Base-by-base conservation (phyloP, 1,140 invertebrate species). In the Drusus annulatus region DNA sequence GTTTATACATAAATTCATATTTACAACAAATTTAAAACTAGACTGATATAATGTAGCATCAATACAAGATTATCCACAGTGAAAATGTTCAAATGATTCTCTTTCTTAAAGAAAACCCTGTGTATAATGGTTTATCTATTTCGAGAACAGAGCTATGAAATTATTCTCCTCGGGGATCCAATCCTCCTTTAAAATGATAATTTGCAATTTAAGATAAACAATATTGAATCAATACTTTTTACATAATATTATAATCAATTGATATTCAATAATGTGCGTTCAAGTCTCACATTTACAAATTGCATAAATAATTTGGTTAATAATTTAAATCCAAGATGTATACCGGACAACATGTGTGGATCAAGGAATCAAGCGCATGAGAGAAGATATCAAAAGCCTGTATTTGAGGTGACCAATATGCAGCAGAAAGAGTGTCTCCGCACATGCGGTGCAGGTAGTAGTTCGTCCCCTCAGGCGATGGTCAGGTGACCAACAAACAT, bases 241-340 rank as follows among this genome's bases (percentile, higher is more conserved):
- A 68, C 63, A 68, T 15, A 68, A 51, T 51, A 21, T 51, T 10
- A 71, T 51, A 71, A 52, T 56, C n/a, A 23, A 54, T 16, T 36
- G 17, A 58, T 75, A 75, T 54, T 56, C 28, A 56, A 75, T 56
- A 56, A 73, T 79, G 77, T 79, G 77, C 77, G 77, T 73, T 69
- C 6, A 69, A 71, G 25, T 71, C 77, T 71, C 77, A 69, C 28
- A 60, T 78, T 54, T 25, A 36, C 28, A 79, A 56, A 25, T 77
- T 77, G 62, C 21, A 65, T 71, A 71, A 71, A 79, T 28, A 79
- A 65, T 60, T 71, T 45, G 52, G 25, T 63, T 50, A 21, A 54
- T 52, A 74, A 74, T 74, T 28, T 23, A 19, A 25, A 54, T 28
- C 16, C 28, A 56, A 25, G 10, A 28, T 28, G 31, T 74, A 56